phyloP scores from a whole-genome alignment of 2,113 vertebrate species.

The Psammodynastes pulverulentus region DNA sequence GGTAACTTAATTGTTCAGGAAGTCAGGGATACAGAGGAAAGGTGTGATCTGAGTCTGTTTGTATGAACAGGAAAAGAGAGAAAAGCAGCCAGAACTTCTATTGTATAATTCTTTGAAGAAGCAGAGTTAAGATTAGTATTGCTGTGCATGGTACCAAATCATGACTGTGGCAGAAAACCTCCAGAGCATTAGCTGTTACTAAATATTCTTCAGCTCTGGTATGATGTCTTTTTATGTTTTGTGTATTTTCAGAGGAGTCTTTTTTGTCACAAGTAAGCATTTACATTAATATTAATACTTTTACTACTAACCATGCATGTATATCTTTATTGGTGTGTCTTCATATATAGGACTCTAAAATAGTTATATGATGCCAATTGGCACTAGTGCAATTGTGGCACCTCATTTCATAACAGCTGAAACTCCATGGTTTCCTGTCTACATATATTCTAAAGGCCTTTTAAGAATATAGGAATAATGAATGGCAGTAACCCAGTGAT shows the following conservation, averaged over 20 bases:
- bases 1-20: not conserved
- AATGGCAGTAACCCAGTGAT: not conserved
- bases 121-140: not conserved
- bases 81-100: not conserved
- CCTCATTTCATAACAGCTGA: not conserved
- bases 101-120: not conserved
- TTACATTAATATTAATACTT: not conserved
- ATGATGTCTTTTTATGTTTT: not conserved
- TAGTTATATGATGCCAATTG: not conserved
- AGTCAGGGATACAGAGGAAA: not conserved
- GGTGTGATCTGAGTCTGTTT: not conserved
- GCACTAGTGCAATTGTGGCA: not conserved
- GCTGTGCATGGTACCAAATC: not conserved
- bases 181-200: not conserved
- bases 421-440: not conserved
- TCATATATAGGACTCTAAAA: not conserved
- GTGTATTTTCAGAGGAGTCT: not conserved
- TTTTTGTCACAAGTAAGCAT: not conserved
- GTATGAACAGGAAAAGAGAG: not conserved
- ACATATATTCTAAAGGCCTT: not conserved
- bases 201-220: not conserved
- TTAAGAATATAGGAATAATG: not conserved
- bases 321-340: not conserved
- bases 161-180: not conserved
- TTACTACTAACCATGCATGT: not conserved